Evolutionary conservation across 2,113 vertebrate genomes (phyloP).

Genomic region (Antennarius striatus): DNA sequence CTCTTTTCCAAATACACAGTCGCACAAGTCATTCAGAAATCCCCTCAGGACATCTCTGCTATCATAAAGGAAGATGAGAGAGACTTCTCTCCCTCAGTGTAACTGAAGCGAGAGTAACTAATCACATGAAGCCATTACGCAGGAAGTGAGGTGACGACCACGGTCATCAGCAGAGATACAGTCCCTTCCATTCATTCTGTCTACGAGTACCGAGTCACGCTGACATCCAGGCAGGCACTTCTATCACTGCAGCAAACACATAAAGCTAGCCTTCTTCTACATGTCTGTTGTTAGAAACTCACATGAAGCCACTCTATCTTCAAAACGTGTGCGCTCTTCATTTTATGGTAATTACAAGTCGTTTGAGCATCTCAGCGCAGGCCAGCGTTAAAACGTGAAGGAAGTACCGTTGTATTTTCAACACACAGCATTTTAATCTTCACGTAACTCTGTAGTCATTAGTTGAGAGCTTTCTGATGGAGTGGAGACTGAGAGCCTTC

Average conservation of each 20-base stretch:
- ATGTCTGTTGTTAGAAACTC: neutral
- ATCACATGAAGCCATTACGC: conserved; percentile 32
- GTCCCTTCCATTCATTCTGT: conserved; percentile 49
- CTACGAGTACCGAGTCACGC: conserved; percentile 15
- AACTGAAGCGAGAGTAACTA: conserved; percentile 33
- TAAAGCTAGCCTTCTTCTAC: conserved; percentile 7
- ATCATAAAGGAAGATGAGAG: conserved; percentile 70
- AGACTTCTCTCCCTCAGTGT: conserved; percentile 44
- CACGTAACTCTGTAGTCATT: too few species aligned
- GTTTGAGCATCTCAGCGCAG: too few species aligned
- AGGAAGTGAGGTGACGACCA: conserved; percentile 33
- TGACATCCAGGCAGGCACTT: neutral
- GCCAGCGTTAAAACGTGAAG: too few species aligned
- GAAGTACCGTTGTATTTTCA: too few species aligned
- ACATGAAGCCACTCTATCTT: neutral
- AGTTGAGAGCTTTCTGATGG: too few species aligned
- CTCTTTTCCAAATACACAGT: conserved; percentile 9
- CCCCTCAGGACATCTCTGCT: conserved; percentile 58
- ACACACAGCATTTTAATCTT: too few species aligned
- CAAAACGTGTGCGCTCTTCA: neutral
- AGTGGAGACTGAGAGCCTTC: too few species aligned
- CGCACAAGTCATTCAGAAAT: conserved; percentile 17
- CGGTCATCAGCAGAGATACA: conserved; percentile 48
- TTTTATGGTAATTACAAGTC: neutral
- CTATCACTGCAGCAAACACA: neutral